A percentile compares a stretch with the other conserved stretches of the same genome.
Conservation (phyloP, 2,113 vertebrate species). For the Triplophysa rosa region DNA sequence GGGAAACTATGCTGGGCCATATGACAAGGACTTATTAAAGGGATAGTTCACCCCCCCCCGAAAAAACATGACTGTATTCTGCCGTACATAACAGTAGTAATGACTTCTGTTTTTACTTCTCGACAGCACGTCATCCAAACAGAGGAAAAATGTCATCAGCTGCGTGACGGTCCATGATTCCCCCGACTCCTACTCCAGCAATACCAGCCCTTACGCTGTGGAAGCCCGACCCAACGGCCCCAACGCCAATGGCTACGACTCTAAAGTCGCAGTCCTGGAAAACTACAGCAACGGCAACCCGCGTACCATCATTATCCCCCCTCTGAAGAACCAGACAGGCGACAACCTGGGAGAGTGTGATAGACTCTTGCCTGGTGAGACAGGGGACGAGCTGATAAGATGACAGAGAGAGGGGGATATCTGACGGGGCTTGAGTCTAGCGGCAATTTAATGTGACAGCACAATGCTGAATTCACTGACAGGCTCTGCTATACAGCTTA, state of each 20-base stretch:
- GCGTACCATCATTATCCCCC: conserved; percentile 95
- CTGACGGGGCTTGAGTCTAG: conserved; percentile 3
- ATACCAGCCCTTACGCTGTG: conserved; percentile 89
- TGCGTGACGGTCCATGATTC: conserved; percentile 98
- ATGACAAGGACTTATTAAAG: no score
- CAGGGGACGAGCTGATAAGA: conserved; percentile 1
- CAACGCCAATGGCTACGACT: conserved; percentile 75
- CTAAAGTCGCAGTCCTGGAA: conserved; percentile 84
- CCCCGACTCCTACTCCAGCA: conserved; percentile 90
- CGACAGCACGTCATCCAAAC: conserved; percentile 88
- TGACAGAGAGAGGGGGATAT: conserved; percentile 3
- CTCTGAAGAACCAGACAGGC: conserved; percentile 89
- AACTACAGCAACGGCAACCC: conserved; percentile 86
- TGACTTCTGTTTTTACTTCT: conserved; percentile 22
- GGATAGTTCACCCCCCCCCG: no score
- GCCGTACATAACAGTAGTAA: background rate
- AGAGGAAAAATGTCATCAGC: conserved; percentile 98
- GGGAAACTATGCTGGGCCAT: no score
- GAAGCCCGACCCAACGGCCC: conserved; percentile 75
- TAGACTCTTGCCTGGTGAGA: conserved; percentile 87
- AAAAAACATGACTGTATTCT: no score
- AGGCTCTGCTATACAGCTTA: background rate
- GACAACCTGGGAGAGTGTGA: conserved; percentile 88
- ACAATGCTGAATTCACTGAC: conserved; percentile 2
- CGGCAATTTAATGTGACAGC: conserved; percentile 20